Evolutionary conservation across 2,113 vertebrate species (phyloP).

Genomic region (Tetrao urogallus): DNA sequence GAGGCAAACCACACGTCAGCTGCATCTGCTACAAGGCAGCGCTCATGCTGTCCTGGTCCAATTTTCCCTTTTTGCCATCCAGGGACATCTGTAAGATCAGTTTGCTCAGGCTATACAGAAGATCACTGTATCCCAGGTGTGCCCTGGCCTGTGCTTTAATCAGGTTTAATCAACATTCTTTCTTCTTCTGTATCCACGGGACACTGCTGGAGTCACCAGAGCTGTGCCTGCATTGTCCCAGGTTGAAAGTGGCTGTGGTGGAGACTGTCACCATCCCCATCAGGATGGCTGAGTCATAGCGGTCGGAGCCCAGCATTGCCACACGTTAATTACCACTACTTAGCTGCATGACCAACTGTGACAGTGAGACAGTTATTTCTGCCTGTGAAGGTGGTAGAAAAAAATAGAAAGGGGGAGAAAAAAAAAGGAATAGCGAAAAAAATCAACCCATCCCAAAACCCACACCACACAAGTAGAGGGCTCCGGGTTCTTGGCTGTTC

Average conservation of each 20-base stretch:
- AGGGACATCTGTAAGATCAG: fast-evolving
- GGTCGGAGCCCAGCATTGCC: not conserved
- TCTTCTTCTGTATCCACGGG: not conserved
- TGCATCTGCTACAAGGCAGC: not conserved
- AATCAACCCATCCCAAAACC: not conserved
- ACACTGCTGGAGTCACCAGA: not conserved
- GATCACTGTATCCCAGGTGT: fast-evolving
- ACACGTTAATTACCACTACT: not conserved
- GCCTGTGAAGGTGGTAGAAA: not conserved
- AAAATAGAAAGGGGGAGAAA: not conserved
- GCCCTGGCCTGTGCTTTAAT: not conserved
- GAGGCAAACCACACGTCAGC: not conserved
- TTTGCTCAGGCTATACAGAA: not conserved
- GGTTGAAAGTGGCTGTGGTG: not conserved
- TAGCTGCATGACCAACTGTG: not conserved
- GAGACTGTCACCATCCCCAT: not conserved
- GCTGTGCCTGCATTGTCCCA: fast-evolving
- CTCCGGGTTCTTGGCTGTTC: slow-evolving; percentile 53
- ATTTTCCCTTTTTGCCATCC: not conserved
- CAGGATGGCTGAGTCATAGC: not conserved
- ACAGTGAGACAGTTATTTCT: not conserved
- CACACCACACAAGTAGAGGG: fast-evolving
- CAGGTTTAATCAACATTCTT: not conserved
- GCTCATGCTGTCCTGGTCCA: not conserved
- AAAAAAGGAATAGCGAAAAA: not conserved